Base-by-base conservation (phyloP, 1,140 invertebrate genomes). In the Daktulosphaira vitifoliae region DNA sequence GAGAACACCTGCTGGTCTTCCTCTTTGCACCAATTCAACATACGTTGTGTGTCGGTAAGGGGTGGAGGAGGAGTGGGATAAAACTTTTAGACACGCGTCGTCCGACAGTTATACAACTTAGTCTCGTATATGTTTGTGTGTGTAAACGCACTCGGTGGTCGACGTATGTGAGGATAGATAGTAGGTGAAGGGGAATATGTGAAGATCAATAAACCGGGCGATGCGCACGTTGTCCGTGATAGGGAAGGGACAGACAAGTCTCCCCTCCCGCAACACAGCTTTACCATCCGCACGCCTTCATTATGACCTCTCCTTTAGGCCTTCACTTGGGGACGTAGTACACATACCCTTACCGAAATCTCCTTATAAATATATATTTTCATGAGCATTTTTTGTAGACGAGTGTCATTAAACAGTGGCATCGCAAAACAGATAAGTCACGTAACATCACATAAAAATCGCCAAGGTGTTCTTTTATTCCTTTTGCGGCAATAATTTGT, bases 201-300 rank as follows among this genome's bases (percentile, higher is more conserved):
- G 42, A 11, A 62, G 56, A 62, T 62, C 56, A 62, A 62, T 62
- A 62, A 62, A 62, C 56, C 56, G 56, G 56, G 56, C 54, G 56
- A 62, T 62, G 56, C 56, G 56, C 42, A 48, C 56, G 29, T 33
- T 33, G 29, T 33, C 29, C 29, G 29, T 23, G 42, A 5, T 23
- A 25, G 56, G 11, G 44, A 16, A 6, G 29, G 56, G 56, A 39
- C 13, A 33, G 56, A 62, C 46, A 39, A 62, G 5, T 62, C 56
- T 62, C 56, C 26, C 18, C 56, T 11, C 39, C 29, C 11, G 29
- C 11, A 33, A 6, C 29, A 6, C 29, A 11, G 5, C n/a, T n/a
- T n/a, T 11, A 11, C 29, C 29, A 11, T 33, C 29, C 39, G n/a
- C 56, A 25, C 25, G 56, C 56, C 56, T 62, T 62, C 56, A 62